Conservation (phyloP, 2,113 vertebrate species). For the Tupaia chinensis region DNA sequence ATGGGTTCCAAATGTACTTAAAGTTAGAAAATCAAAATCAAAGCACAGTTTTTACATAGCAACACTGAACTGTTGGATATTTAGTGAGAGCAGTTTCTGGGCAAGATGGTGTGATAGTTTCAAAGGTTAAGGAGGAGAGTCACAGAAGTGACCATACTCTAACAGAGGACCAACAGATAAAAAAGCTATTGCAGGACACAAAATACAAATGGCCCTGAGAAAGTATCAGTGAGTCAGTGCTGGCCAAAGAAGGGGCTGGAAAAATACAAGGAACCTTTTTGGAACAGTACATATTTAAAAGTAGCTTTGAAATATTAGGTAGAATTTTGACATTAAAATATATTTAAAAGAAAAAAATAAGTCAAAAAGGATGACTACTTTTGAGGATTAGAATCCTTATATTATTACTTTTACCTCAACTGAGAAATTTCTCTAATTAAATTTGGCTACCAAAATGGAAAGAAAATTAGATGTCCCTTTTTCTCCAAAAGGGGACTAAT, state of each 20-base stretch:
- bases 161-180: neutral
- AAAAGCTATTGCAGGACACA: neutral
- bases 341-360: neutral
- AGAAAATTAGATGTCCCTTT: constrained; percentile 11
- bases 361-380: neutral
- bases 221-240: neutral
- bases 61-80: neutral
- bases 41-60: neutral
- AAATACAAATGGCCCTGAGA: neutral
- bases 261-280: neutral
- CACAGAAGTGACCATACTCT: neutral
- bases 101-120: neutral
- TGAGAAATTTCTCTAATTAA: constrained; percentile 35
- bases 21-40: constrained; percentile 18
- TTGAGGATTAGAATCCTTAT: neutral
- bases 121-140: too few relatives aligned
- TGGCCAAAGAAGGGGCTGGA: neutral
- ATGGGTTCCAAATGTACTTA: neutral
- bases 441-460: neutral
- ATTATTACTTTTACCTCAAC: neutral
- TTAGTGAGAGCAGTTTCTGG: neutral
- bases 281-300: neutral
- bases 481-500: constrained; percentile 36
- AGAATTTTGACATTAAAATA: neutral
- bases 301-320: constrained; percentile 6